These are phyloP conservation scores for Galeopterus variegatus DNA, from an alignment of 2,113 vertebrate species.

Conservation along the genomic window DNA sequence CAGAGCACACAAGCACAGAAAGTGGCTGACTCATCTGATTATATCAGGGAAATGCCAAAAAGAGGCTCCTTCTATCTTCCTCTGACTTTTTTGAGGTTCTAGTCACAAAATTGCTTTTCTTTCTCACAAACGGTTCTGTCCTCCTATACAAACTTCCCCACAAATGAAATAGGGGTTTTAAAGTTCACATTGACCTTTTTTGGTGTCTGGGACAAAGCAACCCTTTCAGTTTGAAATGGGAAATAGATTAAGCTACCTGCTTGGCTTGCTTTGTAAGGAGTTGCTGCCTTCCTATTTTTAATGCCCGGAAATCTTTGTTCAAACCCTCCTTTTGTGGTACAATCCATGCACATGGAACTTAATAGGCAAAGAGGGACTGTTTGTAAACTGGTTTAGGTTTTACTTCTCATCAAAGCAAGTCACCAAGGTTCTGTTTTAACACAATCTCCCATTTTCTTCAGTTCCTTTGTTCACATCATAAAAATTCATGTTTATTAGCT, in stretches of 20 bases:
- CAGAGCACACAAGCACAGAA: not conserved
- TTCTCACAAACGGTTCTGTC: constrained; percentile 32
- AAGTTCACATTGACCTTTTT: constrained; percentile 72
- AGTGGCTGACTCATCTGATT: not conserved
- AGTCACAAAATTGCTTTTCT: not conserved
- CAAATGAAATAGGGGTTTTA: constrained; percentile 61
- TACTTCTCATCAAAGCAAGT: constrained; percentile 8
- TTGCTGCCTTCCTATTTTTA: not conserved
- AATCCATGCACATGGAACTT: not conserved
- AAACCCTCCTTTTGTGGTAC: not conserved
- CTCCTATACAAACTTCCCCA: constrained; percentile 31
- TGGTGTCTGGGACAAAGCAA: constrained; percentile 18
- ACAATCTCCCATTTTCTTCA: not conserved
- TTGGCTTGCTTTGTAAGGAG: constrained; percentile 7
- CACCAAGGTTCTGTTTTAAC: not conserved
- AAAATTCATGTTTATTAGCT: constrained; percentile 12
- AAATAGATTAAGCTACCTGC: constrained; percentile 46
- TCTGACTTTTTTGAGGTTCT: constrained; percentile 27
- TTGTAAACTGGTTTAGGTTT: not conserved
- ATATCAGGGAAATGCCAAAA: not conserved
- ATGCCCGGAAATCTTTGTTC: constrained; percentile 12
- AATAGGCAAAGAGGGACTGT: not conserved
- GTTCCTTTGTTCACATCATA: not conserved
- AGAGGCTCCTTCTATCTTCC: not conserved
- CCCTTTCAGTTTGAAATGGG: constrained; percentile 37